phyloP scores from a whole-genome alignment of 2,113 vertebrate genomes.

The Bujurquina vittata region DNA sequence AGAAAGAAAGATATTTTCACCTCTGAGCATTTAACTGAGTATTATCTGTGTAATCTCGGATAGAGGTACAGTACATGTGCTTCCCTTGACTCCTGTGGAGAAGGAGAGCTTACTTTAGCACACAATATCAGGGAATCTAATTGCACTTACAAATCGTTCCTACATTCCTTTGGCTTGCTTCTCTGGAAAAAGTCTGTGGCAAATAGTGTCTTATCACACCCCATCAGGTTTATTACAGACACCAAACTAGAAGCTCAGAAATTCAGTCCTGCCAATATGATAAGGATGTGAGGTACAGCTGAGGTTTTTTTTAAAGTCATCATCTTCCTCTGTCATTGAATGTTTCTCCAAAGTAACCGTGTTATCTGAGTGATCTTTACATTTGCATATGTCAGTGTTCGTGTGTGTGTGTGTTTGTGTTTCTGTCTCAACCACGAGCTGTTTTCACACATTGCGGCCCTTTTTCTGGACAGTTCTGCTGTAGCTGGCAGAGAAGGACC shows the following conservation, averaged over 20 bases:
- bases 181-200: conserved; percentile 32
- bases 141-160: conserved; percentile 37
- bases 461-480: not conserved
- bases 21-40: conserved; percentile 34
- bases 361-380: not conserved
- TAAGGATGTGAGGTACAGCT: not conserved
- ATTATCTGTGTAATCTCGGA: conserved; percentile 69
- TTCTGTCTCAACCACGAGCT: not conserved
- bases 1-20: conserved; percentile 10
- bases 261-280: not conserved
- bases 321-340: not conserved
- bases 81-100: conserved; percentile 47
- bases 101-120: conserved; percentile 44
- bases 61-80: conserved; percentile 35
- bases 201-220: conserved; percentile 31
- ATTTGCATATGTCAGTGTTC: not conserved
- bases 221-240: conserved; percentile 23
- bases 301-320: not conserved
- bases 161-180: conserved; percentile 7
- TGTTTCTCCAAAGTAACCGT: not conserved
- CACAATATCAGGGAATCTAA: conserved; percentile 55
- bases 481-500: no score
- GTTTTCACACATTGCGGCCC: not conserved
- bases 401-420: not conserved
- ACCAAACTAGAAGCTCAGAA: not conserved